These are phyloP conservation scores for Brachyopa scutellaris DNA, from an alignment of 2,888 invertebrate species.

Conservation along the genomic window DNA sequence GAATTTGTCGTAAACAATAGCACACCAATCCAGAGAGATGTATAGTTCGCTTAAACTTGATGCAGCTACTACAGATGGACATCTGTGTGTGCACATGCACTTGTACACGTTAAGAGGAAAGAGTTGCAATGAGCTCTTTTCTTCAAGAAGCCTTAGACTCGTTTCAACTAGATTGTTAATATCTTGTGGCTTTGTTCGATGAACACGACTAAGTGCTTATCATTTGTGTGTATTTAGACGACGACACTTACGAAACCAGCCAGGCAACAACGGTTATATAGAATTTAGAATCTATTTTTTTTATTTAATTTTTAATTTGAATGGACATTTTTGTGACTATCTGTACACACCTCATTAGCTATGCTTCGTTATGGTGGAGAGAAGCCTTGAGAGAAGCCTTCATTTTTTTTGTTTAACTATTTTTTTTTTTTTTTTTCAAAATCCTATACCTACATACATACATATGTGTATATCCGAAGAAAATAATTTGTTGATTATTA, in stretches of 20 bases:
- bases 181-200: conserved; percentile 48
- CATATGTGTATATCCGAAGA: conserved; percentile 26
- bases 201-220: neutral
- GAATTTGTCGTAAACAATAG: conserved; percentile 45
- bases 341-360: conserved; percentile 29
- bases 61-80: conserved; percentile 11
- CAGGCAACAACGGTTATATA: no score
- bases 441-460: neutral
- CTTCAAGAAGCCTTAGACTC: conserved; percentile 59
- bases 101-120: conserved; percentile 34
- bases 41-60: conserved; percentile 38
- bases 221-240: no score
- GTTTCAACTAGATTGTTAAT: conserved; percentile 58
- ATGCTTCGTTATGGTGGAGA: neutral
- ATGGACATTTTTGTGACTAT: conserved; percentile 17
- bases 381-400: conserved; percentile 55
- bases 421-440: neutral
- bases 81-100: conserved; percentile 4
- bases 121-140: conserved; percentile 58
- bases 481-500: conserved; percentile 17
- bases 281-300: no score
- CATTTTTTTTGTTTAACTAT: neutral
- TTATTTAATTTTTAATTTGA: neutral
- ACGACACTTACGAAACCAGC: no score
- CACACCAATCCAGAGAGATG: conserved; percentile 16